A percentile compares a stretch with the other conserved stretches of the same genome.
These are phyloP conservation scores for Andrena fulva DNA, from an alignment of 2,888 invertebrate genomes.

Conservation along the genomic window DNA sequence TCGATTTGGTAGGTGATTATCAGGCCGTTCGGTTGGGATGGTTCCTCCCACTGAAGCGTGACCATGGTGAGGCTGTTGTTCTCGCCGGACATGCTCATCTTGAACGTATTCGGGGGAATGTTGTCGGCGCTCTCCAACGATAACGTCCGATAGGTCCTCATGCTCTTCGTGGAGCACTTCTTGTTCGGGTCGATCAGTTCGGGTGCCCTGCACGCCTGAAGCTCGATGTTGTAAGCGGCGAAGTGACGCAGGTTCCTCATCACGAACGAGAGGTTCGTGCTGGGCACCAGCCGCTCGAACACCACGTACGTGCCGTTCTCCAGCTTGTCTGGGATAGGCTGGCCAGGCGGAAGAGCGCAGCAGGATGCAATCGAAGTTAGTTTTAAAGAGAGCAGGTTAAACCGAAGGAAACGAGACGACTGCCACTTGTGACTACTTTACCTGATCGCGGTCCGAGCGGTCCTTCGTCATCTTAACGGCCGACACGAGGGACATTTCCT, in stretches of 20 bases:
- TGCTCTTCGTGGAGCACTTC: slow-evolving; percentile 86
- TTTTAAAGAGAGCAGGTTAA: background rate
- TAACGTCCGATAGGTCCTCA: slow-evolving; percentile 85
- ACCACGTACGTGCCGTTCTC: slow-evolving; percentile 62
- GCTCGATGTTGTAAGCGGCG: slow-evolving; percentile 90
- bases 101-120: slow-evolving; percentile 78
- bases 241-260: slow-evolving; percentile 91
- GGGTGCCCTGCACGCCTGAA: slow-evolving; percentile 91
- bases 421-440: slow-evolving; percentile 28
- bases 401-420: too few species aligned
- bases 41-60: slow-evolving; percentile 92
- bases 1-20: slow-evolving; percentile 94
- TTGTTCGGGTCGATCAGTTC: slow-evolving; percentile 84
- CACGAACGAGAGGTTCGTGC: slow-evolving; percentile 83
- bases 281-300: slow-evolving; percentile 75
- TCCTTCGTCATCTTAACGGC: background rate
- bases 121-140: slow-evolving; percentile 81
- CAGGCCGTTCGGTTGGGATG: slow-evolving; percentile 94
- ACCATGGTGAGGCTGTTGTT: slow-evolving; percentile 86
- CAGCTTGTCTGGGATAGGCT: slow-evolving; percentile 28
- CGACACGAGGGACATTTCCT: slow-evolving; percentile 45
- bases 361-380: background rate
- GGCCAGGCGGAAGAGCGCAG: background rate
- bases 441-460: slow-evolving; percentile 57
- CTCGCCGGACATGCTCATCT: slow-evolving; percentile 70